Percentiles rank a stretch among this genome's conserved stretches.
phyloP scores from a whole-genome alignment of 2,888 invertebrate species.

The Hypsopygia costalis region DNA sequence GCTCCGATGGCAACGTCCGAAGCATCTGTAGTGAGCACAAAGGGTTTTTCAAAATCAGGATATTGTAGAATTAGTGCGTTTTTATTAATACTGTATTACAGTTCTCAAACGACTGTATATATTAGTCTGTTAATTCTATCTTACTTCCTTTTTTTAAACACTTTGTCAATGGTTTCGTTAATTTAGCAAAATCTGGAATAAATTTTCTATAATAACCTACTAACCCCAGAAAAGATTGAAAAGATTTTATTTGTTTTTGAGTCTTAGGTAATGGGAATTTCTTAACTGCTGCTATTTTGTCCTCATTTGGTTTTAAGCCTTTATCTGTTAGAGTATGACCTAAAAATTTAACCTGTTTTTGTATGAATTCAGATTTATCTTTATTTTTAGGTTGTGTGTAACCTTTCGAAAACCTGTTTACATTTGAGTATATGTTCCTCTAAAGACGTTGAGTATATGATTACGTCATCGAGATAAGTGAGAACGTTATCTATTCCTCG shows the following conservation, averaged over 20 bases:
- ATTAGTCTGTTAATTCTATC: conserved; percentile 15
- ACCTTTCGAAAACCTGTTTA: conserved; percentile 26
- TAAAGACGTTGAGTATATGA: conserved; percentile 21
- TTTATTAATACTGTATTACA: background rate
- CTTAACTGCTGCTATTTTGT: conserved; percentile 25
- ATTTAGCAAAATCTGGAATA: background rate
- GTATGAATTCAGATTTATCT: conserved; percentile 23
- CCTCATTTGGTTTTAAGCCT: conserved; percentile 27
- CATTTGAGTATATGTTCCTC: conserved; percentile 26
- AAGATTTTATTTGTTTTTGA: conserved; percentile 25
- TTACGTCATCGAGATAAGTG: conserved; percentile 30
- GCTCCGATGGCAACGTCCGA: conserved; percentile 13
- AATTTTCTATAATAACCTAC: background rate
- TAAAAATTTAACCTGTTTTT: conserved; percentile 17
- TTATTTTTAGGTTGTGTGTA: conserved; percentile 23
- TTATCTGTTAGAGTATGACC: conserved; percentile 22
- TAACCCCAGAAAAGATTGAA: conserved; percentile 22
- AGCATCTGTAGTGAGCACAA: conserved; percentile 17
- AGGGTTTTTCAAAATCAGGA: conserved; percentile 17
- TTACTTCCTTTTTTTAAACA: conserved; percentile 24
- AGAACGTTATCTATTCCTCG: conserved; percentile 25
- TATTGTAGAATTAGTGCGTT: conserved; percentile 9
- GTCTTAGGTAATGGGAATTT: conserved; percentile 25
- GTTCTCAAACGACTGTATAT: conserved; percentile 17
- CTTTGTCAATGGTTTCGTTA: conserved; percentile 23